Conservation (phyloP, 2,797 vertebrate species). For the Chiloscyllium punctatum region DNA sequence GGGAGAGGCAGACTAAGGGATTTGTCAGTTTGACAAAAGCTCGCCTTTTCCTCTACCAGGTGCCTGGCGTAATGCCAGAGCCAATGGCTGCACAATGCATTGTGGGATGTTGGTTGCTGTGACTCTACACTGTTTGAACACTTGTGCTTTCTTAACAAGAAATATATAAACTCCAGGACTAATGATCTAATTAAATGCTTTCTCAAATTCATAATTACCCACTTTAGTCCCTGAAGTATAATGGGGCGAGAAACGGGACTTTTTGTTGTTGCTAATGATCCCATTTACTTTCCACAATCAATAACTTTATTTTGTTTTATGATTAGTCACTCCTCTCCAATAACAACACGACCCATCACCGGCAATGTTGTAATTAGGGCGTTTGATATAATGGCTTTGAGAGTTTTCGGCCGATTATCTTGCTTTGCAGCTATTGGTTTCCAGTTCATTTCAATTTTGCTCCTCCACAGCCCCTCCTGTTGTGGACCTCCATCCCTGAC, state of each 20-base stretch:
- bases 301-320: neutral
- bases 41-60: neutral
- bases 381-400: neutral
- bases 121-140: neutral
- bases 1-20: neutral
- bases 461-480: neutral
- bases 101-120: neutral
- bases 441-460: neutral
- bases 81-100: neutral
- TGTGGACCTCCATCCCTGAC: no score
- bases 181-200: constrained; percentile 29
- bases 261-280: constrained; percentile 32
- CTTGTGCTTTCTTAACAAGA: neutral
- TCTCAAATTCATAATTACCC: constrained; percentile 19
- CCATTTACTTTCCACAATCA: neutral
- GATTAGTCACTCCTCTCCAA: neutral
- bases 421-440: neutral
- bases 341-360: neutral
- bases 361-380: neutral
- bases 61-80: neutral
- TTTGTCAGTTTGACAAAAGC: neutral
- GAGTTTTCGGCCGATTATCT: neutral
- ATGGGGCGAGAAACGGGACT: neutral
- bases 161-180: neutral
- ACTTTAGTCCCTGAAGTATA: constrained; percentile 25